phyloP scores from a whole-genome alignment of 1,140 invertebrate species.

The Zaprionus ghesquierei region DNA sequence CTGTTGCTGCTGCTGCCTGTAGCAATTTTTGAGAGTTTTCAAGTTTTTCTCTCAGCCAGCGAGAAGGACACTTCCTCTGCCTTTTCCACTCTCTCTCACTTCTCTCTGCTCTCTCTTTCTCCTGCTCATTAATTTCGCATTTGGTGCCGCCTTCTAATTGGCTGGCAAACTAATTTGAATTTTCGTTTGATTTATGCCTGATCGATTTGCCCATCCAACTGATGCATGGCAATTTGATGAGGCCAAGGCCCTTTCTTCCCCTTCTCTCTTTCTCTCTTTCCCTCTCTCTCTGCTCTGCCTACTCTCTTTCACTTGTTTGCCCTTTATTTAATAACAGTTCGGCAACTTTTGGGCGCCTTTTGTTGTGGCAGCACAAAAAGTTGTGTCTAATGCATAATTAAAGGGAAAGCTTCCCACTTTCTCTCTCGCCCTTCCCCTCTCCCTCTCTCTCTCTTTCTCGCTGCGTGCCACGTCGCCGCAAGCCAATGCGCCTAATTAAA shows the following conservation, averaged over 20 bases:
- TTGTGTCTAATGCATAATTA: slow-evolving; percentile 69
- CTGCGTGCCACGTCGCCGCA: not conserved
- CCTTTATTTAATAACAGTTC: slow-evolving; percentile 58
- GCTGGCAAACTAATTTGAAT: slow-evolving; percentile 70
- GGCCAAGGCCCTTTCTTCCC: not conserved
- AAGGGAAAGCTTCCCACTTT: slow-evolving; percentile 20
- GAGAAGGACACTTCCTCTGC: not conserved
- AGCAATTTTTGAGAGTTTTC: not conserved
- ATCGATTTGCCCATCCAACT: slow-evolving; percentile 61
- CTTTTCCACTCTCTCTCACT: not conserved
- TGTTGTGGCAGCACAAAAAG: slow-evolving; percentile 39
- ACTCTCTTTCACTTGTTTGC: slow-evolving; percentile 16
- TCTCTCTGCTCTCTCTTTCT: not conserved
- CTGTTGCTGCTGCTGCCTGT: not conserved
- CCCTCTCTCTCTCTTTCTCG: not conserved
- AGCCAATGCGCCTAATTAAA: slow-evolving; percentile 59
- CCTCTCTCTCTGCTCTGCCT: not conserved
- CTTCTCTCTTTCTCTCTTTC: not conserved
- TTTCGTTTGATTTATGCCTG: slow-evolving; percentile 78
- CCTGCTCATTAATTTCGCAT: slow-evolving; percentile 68
- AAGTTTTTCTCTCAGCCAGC: not conserved
- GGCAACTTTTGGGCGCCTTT: slow-evolving; percentile 34
- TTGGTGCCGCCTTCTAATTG: slow-evolving; percentile 62
- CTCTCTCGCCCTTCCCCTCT: not conserved
- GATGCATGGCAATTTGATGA: slow-evolving; percentile 65